phyloP scores from a whole-genome alignment of 2,113 vertebrate species.

The Leptodactylus fuscus region DNA sequence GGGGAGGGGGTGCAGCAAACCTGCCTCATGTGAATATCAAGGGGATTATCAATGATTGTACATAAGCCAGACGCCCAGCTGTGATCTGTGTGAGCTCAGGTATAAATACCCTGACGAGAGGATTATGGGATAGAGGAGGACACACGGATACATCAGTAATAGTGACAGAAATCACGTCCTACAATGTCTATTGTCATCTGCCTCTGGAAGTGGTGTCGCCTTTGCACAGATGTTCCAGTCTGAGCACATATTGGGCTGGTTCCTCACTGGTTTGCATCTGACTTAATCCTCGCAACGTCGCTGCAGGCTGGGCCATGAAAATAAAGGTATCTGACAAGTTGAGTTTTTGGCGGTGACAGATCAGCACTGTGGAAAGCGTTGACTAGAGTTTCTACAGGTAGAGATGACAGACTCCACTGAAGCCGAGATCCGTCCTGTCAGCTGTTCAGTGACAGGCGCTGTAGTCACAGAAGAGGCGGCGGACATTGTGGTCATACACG shows the following conservation, averaged over 20 bases:
- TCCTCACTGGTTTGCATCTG: neutral
- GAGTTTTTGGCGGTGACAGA: neutral
- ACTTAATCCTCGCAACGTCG: too few species aligned
- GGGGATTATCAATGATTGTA: neutral
- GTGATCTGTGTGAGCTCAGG: neutral
- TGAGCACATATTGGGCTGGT: neutral
- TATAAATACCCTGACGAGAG: neutral
- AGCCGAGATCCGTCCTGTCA: neutral
- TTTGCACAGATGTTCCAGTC: too few species aligned
- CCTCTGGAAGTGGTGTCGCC: too few species aligned
- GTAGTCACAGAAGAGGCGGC: too few species aligned
- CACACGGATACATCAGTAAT: too few species aligned
- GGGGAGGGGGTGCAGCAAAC: neutral
- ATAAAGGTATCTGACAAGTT: too few species aligned
- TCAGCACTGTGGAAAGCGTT: slow-evolving; percentile 16
- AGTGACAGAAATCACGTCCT: too few species aligned
- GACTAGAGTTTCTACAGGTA: neutral
- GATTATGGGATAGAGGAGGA: neutral
- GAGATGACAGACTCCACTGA: neutral
- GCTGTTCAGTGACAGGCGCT: neutral
- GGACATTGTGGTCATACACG: too few species aligned
- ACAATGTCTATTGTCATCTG: too few species aligned
- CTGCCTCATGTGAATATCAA: neutral
- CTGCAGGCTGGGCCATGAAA: neutral
- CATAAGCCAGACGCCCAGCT: neutral